A percentile compares a stretch with the other conserved stretches of the same genome.
phyloP scores from a whole-genome alignment of 2,888 invertebrate species.

The Eupithecia subumbrata region DNA sequence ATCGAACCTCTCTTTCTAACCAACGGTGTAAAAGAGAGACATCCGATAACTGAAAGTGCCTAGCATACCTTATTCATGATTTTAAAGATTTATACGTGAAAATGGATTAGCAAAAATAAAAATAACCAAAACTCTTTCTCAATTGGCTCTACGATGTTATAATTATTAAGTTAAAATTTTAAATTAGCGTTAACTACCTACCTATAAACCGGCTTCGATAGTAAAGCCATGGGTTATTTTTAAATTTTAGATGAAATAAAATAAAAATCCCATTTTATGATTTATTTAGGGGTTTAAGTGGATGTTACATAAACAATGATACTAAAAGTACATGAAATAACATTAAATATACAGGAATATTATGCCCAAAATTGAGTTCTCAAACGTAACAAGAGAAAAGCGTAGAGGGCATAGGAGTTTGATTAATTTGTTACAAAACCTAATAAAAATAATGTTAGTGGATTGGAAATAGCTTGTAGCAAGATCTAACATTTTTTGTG shows the following conservation, averaged over 20 bases:
- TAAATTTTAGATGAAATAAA: slow-evolving; percentile 8
- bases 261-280: slow-evolving; percentile 21
- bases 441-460: slow-evolving; percentile 37
- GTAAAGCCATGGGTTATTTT: not conserved
- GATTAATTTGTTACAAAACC: slow-evolving; percentile 42
- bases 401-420: slow-evolving; percentile 16
- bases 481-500: not conserved
- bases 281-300: slow-evolving; percentile 27
- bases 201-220: too few relatives aligned
- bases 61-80: slow-evolving; percentile 26
- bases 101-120: slow-evolving; percentile 38
- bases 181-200: slow-evolving; percentile 14
- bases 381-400: slow-evolving; percentile 25
- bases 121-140: slow-evolving; percentile 43
- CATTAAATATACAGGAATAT: slow-evolving; percentile 28
- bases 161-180: not conserved
- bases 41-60: slow-evolving; percentile 10
- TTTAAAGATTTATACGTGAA: slow-evolving; percentile 21
- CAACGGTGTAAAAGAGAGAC: slow-evolving; percentile 16
- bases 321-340: slow-evolving; percentile 25
- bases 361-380: slow-evolving; percentile 18
- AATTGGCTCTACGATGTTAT: slow-evolving; percentile 16
- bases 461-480: slow-evolving; percentile 12
- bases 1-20: slow-evolving; percentile 25
- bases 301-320: slow-evolving; percentile 22